Evolutionary conservation across 2,113 vertebrate genomes (phyloP).

Genomic region (Pristiophorus japonicus): DNA sequence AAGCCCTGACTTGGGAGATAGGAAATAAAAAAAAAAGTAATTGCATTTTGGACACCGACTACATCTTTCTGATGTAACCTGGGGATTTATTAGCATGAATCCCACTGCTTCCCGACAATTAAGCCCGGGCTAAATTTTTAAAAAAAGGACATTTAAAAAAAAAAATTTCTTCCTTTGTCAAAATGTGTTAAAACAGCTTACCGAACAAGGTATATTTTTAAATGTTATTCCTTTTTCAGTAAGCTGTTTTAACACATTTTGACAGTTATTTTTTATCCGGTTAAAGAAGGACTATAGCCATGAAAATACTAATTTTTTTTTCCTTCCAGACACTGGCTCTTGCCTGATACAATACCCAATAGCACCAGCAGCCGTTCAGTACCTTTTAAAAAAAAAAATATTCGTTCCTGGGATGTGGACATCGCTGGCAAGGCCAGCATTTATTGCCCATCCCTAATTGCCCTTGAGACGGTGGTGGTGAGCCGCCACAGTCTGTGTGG

Average conservation of each 20-base stretch:
- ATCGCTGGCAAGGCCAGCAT: too few species aligned
- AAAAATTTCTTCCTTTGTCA: too few species aligned
- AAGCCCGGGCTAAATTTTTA: neutral
- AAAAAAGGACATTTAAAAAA: neutral
- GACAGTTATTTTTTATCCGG: neutral
- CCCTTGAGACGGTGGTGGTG: too few species aligned
- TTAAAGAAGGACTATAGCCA: neutral
- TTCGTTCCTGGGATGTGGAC: too few species aligned
- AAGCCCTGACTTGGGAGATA: neutral
- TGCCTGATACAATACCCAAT: neutral
- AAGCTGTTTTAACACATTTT: slow-evolving; percentile 8
- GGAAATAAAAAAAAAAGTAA: neutral
- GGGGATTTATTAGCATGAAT: neutral
- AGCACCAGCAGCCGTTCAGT: neutral
- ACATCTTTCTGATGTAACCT: neutral
- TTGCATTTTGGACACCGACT: neutral
- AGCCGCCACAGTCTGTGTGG: too few species aligned
- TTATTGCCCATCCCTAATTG: too few species aligned
- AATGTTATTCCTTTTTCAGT: too few species aligned
- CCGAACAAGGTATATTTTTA: too few species aligned
- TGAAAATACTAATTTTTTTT: too few species aligned
- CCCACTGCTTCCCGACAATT: neutral
- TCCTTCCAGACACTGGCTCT: neutral
- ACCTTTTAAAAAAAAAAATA: too few species aligned
- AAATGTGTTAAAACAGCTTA: too few species aligned